These are phyloP conservation scores for Corydoras maculifer DNA, from an alignment of 2,113 vertebrate genomes.

Conservation along the genomic window DNA sequence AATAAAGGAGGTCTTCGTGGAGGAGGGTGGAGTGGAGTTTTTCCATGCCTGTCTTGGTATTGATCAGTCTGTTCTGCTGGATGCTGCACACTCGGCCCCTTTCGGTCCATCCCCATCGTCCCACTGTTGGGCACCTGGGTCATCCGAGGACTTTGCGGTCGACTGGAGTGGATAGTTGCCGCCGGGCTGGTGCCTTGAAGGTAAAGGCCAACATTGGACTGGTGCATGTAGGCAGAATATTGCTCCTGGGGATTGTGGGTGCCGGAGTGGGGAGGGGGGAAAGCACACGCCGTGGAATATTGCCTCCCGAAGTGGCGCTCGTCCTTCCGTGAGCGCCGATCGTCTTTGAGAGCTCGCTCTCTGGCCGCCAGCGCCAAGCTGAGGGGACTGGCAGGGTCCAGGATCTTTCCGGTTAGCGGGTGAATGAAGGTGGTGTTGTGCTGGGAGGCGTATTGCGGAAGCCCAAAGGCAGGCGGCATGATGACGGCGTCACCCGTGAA, in stretches of 20 bases:
- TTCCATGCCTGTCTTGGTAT: conserved; percentile 52
- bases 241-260: conserved; percentile 51
- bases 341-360: conserved; percentile 81
- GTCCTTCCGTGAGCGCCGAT: conserved; percentile 67
- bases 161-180: conserved; percentile 55
- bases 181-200: conserved; percentile 54
- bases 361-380: conserved; percentile 81
- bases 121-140: conserved; percentile 55
- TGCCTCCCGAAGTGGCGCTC: conserved; percentile 67
- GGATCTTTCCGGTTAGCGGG: conserved; percentile 82
- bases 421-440: conserved; percentile 77
- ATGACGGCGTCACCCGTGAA: conserved; percentile 77
- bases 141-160: conserved; percentile 66
- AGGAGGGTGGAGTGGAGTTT: conserved; percentile 55
- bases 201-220: conserved; percentile 61
- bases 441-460: conserved; percentile 70
- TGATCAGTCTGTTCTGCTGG: conserved; percentile 59
- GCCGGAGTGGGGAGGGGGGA: conserved; percentile 62
- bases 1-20: conserved; percentile 63
- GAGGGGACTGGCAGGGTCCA: conserved; percentile 81
- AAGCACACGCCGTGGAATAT: conserved; percentile 58
- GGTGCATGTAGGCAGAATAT: conserved; percentile 54
- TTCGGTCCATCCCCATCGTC: conserved; percentile 43
- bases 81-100: conserved; percentile 69
- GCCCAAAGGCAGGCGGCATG: conserved; percentile 71